Evolutionary conservation across 2,888 invertebrate genomes (phyloP).

Genomic region (Lapara coniferarum): DNA sequence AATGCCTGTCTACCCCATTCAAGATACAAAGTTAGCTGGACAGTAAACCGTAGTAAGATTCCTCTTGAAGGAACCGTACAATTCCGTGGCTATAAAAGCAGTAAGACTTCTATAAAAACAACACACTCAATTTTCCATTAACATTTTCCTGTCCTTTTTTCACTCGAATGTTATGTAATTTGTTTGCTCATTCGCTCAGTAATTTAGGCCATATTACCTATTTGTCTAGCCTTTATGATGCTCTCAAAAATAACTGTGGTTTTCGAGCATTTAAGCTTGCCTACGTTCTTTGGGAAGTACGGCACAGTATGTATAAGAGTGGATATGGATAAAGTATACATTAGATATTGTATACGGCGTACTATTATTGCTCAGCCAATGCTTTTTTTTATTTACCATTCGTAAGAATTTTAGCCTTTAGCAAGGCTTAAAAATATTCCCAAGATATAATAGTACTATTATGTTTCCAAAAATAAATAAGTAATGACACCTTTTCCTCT

Average conservation of each 20-base stretch:
- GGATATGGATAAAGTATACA: background rate
- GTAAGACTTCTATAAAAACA: background rate
- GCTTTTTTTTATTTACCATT: too few species aligned
- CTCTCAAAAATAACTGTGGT: slow-evolving; percentile 17
- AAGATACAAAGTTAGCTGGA: background rate
- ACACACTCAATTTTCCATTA: background rate
- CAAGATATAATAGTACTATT: too few species aligned
- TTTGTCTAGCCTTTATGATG: slow-evolving; percentile 22
- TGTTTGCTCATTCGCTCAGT: background rate
- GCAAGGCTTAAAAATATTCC: too few species aligned
- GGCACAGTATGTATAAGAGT: background rate
- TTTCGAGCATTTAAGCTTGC: background rate
- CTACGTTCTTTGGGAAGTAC: background rate
- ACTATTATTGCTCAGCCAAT: too few species aligned
- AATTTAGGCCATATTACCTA: slow-evolving; percentile 20
- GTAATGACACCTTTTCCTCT: too few species aligned
- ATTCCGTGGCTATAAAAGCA: background rate
- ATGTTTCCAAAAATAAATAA: too few species aligned
- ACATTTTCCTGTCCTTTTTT: background rate
- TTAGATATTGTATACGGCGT: too few species aligned
- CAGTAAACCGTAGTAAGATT: background rate
- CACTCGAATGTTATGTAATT: background rate
- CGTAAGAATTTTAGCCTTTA: too few species aligned
- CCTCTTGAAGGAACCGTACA: background rate
- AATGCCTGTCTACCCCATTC: background rate